A percentile compares a stretch with the other conserved stretches of the same genome.
Evolutionary conservation across 2,888 invertebrate species (phyloP).

Genomic region (Nudaria mundana): DNA sequence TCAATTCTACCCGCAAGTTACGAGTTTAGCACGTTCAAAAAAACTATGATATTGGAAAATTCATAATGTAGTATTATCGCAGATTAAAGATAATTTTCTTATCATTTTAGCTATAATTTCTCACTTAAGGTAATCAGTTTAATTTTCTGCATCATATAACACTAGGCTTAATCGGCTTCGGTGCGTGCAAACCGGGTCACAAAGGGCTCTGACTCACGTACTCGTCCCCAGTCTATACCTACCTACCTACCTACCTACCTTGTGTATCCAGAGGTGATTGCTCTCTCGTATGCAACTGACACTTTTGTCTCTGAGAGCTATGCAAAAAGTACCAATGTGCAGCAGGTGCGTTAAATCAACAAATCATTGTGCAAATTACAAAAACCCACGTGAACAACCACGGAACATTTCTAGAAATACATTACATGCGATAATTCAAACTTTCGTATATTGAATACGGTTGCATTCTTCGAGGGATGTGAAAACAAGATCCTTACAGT

Average conservation of each 20-base stretch:
- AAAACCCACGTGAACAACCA: slow-evolving; percentile 27
- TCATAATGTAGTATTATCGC: too few species aligned
- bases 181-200: slow-evolving; percentile 69
- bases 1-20: too few species aligned
- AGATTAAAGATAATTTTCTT: too few species aligned
- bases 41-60: too few species aligned
- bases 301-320: slow-evolving; percentile 26
- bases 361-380: slow-evolving; percentile 49
- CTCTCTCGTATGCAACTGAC: slow-evolving; percentile 25
- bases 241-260: slow-evolving; percentile 21
- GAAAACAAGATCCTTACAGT: slow-evolving; percentile 52
- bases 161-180: slow-evolving; percentile 27
- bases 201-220: slow-evolving; percentile 44
- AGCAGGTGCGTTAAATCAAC: slow-evolving; percentile 37
- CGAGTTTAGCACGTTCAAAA: too few species aligned
- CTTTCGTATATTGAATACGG: slow-evolving; percentile 29
- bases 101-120: too few species aligned
- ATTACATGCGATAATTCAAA: slow-evolving; percentile 41
- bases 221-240: slow-evolving; percentile 30
- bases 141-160: slow-evolving; percentile 52
- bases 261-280: slow-evolving; percentile 32
- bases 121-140: too few species aligned
- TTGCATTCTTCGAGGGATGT: slow-evolving; percentile 42
- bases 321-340: slow-evolving; percentile 28
- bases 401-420: slow-evolving; percentile 39